A percentile compares a stretch with the other conserved stretches of the same genome.
Evolutionary conservation across 2,888 invertebrate species (phyloP).

Genomic region (Dicycla oo): DNA sequence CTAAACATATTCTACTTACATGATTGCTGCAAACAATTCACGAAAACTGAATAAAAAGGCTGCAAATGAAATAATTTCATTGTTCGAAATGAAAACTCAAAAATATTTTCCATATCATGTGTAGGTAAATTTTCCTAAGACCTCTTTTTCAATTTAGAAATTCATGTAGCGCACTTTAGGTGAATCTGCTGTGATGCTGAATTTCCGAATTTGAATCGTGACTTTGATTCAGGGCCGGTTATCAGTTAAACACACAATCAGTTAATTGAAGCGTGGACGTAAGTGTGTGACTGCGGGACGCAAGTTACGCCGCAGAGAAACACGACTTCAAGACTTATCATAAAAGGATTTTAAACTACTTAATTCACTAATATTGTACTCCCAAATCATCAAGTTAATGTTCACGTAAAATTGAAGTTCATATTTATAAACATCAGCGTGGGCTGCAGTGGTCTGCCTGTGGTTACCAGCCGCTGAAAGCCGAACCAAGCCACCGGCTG

Average conservation of each 20-base stretch:
- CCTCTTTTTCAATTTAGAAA: slow-evolving; percentile 41
- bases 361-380: not conserved
- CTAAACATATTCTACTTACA: slow-evolving; percentile 6
- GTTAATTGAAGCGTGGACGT: slow-evolving; percentile 16
- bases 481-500: slow-evolving; percentile 15
- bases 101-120: slow-evolving; percentile 9
- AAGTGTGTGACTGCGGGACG: not conserved
- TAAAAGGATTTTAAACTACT: not conserved
- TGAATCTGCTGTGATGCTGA: slow-evolving; percentile 14
- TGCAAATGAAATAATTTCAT: not conserved
- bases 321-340: not conserved
- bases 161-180: slow-evolving; percentile 37
- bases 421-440: slow-evolving; percentile 6
- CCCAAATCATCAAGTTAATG: not conserved
- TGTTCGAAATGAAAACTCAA: slow-evolving; percentile 11
- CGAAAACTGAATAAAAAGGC: slow-evolving; percentile 2
- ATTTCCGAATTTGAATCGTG: slow-evolving; percentile 17
- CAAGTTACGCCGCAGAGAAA: slow-evolving; percentile 1
- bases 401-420: not conserved
- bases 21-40: not conserved
- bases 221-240: slow-evolving; percentile 14
- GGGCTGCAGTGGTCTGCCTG: slow-evolving; percentile 10
- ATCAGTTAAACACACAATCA: slow-evolving; percentile 25
- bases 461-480: slow-evolving; percentile 26
- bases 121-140: slow-evolving; percentile 6